Conservation (phyloP, 2,888 invertebrate genomes). For the Atrina japonica region DNA sequence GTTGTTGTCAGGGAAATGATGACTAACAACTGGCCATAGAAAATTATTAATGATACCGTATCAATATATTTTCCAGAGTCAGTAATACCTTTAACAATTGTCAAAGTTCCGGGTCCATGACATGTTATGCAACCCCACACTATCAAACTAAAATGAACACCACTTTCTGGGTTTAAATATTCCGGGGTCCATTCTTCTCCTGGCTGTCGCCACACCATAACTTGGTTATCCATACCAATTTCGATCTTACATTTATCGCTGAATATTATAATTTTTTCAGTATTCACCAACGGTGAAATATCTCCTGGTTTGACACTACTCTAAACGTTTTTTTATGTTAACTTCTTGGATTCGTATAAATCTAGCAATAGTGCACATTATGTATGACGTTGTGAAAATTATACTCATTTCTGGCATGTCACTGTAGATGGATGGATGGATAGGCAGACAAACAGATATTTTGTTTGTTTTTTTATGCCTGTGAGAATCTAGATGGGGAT, state of each 20-base stretch:
- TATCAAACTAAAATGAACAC: background rate
- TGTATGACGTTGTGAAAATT: too few relatives aligned
- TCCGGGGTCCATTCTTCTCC: constrained; percentile 15
- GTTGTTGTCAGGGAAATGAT: constrained; percentile 7
- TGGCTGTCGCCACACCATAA: constrained; percentile 3
- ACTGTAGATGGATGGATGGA: background rate
- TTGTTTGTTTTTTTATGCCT: too few relatives aligned
- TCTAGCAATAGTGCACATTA: too few relatives aligned
- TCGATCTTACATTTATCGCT: constrained; percentile 28
- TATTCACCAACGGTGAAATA: background rate
- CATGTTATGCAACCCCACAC: constrained; percentile 17
- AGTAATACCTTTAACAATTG: constrained; percentile 12
- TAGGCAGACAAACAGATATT: too few relatives aligned
- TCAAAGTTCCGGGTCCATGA: background rate
- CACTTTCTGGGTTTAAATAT: background rate
- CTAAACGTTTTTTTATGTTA: too few relatives aligned
- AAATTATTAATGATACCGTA: background rate
- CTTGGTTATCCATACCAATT: constrained; percentile 15
- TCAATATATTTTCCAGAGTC: constrained; percentile 5
- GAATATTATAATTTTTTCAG: constrained; percentile 16
- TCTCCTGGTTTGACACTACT: too few relatives aligned
- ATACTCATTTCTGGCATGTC: too few relatives aligned
- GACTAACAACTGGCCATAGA: constrained; percentile 11
- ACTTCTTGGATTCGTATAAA: too few relatives aligned
- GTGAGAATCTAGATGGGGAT: too few relatives aligned